phyloP scores from a whole-genome alignment of 2,797 vertebrate genomes.

The Chelmon rostratus region DNA sequence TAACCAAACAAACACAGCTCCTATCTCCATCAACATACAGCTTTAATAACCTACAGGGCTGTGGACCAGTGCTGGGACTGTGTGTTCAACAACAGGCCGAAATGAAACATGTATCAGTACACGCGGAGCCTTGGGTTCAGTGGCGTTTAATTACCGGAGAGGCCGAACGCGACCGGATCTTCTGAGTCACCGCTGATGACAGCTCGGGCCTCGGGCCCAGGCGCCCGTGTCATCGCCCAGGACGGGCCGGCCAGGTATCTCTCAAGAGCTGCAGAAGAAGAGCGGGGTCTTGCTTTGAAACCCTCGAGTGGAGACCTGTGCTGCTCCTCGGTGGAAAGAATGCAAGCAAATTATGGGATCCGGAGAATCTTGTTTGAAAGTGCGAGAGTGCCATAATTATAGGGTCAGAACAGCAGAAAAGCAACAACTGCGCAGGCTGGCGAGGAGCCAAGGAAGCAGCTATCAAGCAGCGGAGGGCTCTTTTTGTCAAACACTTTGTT shows the following conservation, averaged over 20 bases:
- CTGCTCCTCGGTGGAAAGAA: constrained; percentile 60
- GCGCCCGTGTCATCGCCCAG: constrained; percentile 38
- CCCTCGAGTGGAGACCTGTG: constrained; percentile 44
- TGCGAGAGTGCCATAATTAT: constrained; percentile 62
- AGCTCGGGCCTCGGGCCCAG: constrained; percentile 27
- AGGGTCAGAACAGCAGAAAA: constrained; percentile 48
- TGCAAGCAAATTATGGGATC: constrained; percentile 70
- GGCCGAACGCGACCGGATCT: constrained; percentile 11
- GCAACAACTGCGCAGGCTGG: constrained; percentile 33
- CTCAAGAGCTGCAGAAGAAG: constrained; percentile 6
- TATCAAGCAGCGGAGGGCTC: constrained; percentile 1
- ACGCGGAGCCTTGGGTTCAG: not conserved
- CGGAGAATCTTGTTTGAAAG: constrained; percentile 57
- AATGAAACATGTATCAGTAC: constrained; percentile 5
- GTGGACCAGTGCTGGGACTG: not conserved
- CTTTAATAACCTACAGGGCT: constrained; percentile 55
- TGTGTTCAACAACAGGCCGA: constrained; percentile 24
- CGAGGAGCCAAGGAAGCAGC: constrained; percentile 34
- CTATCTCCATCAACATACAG: constrained; percentile 63
- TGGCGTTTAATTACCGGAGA: constrained; percentile 22
- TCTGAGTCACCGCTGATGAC: constrained; percentile 40
- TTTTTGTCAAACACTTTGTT: constrained; percentile 7
- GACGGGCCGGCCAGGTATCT: constrained; percentile 34
- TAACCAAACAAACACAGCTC: constrained; percentile 79
- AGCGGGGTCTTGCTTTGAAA: constrained; percentile 33